Percentiles rank a stretch among this genome's conserved stretches.
Conservation (phyloP, 2,888 invertebrate species). For the Scaeva pyrastri region DNA sequence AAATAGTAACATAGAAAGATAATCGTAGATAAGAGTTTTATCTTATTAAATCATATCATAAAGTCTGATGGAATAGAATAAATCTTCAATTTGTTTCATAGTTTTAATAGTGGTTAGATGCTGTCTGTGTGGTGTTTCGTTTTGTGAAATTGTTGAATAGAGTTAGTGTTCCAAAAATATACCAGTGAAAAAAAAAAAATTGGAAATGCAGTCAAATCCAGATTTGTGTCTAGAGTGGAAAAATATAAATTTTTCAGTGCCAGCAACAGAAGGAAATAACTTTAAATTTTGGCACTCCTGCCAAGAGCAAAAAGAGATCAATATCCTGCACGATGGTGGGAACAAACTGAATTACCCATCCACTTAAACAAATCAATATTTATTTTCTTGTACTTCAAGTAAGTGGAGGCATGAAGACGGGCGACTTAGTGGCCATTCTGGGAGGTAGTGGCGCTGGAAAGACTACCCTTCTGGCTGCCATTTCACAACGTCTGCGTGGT, state of each 20-base stretch:
- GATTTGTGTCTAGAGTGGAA: conserved; percentile 82
- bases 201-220: conserved; percentile 63
- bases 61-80: conserved; percentile 36
- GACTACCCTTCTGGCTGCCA: conserved; percentile 89
- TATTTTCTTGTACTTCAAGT: conserved; percentile 84
- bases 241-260: conserved; percentile 81
- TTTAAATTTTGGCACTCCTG: conserved; percentile 82
- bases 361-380: conserved; percentile 30
- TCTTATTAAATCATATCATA: conserved; percentile 6
- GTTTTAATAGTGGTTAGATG: conserved; percentile 26
- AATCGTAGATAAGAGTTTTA: conserved; percentile 48
- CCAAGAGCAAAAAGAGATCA: conserved; percentile 79
- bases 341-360: background rate
- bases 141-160: conserved; percentile 8
- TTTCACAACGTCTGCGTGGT: conserved; percentile 89
- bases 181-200: background rate
- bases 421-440: conserved; percentile 90
- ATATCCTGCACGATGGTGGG: conserved; percentile 81
- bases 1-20: conserved; percentile 11
- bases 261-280: conserved; percentile 81
- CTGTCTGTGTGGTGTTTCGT: background rate
- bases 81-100: conserved; percentile 21
- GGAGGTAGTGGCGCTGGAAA: conserved; percentile 91
- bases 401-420: conserved; percentile 88
- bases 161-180: background rate